Conservation (phyloP, 2,888 invertebrate genomes). For the Suillia variegata region DNA sequence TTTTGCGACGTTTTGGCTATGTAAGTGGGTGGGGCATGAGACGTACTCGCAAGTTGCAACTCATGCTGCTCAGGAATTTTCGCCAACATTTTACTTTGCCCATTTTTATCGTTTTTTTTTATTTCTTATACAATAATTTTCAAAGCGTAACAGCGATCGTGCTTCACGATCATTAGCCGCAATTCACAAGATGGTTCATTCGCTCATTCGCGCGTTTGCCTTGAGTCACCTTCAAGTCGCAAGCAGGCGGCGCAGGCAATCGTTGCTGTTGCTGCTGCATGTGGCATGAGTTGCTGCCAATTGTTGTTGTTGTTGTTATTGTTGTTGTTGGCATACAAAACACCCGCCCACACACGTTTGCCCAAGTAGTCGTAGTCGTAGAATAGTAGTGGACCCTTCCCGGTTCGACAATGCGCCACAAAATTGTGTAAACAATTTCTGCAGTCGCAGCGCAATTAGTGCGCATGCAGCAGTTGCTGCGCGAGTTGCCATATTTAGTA, state of each 20-base stretch:
- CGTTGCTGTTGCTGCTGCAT: background rate
- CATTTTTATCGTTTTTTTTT: background rate
- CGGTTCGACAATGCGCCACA: background rate
- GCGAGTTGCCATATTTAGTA: too few species aligned
- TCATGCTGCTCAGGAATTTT: slow-evolving; percentile 4
- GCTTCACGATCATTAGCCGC: slow-evolving; percentile 5
- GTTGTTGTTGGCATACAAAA: slow-evolving; percentile 1
- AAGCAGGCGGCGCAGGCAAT: background rate
- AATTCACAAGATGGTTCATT: slow-evolving; percentile 1
- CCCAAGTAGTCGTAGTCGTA: background rate
- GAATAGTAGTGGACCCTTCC: background rate
- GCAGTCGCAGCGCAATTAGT: background rate
- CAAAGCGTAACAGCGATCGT: slow-evolving; percentile 2
- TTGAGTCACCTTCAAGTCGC: too few species aligned
- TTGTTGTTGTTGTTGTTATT: too few species aligned
- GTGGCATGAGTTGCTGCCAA: background rate
- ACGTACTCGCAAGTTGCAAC: too few species aligned
- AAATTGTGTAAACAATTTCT: background rate
- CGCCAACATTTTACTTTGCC: background rate
- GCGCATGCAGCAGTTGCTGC: background rate
- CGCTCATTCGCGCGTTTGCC: background rate
- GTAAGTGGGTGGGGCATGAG: too few species aligned
- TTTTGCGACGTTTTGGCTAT: too few species aligned
- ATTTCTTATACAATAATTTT: background rate
- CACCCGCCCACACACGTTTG: background rate